phyloP scores from a whole-genome alignment of 2,797 vertebrate genomes.

The Sylvia borin region DNA sequence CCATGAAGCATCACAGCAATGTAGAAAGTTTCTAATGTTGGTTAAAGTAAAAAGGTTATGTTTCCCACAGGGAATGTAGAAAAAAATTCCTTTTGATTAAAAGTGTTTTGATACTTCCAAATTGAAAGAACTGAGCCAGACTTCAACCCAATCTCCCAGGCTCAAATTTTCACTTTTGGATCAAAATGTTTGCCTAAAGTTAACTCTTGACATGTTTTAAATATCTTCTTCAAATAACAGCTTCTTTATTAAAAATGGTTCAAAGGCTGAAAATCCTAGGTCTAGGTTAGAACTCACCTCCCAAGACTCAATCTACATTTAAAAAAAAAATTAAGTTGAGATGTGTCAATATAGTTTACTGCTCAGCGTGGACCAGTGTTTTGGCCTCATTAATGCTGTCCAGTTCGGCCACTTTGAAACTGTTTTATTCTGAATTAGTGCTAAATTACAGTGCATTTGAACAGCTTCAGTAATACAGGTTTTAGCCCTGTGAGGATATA shows the following conservation, averaged over 20 bases:
- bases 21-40: background rate
- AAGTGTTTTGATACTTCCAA: background rate
- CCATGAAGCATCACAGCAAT: background rate
- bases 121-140: background rate
- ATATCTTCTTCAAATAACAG: background rate
- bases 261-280: background rate
- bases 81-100: background rate
- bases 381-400: background rate
- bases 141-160: background rate
- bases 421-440: background rate
- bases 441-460: background rate
- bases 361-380: background rate
- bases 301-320: background rate
- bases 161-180: background rate
- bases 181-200: background rate
- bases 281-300: background rate
- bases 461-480: background rate
- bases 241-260: background rate
- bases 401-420: background rate
- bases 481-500: background rate
- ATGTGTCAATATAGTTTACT: background rate
- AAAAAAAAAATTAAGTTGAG: background rate
- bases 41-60: background rate
- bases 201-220: background rate
- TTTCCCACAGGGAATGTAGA: background rate